Base-by-base conservation (phyloP, 2,888 invertebrate genomes). In the Microctonus brassicae region DNA sequence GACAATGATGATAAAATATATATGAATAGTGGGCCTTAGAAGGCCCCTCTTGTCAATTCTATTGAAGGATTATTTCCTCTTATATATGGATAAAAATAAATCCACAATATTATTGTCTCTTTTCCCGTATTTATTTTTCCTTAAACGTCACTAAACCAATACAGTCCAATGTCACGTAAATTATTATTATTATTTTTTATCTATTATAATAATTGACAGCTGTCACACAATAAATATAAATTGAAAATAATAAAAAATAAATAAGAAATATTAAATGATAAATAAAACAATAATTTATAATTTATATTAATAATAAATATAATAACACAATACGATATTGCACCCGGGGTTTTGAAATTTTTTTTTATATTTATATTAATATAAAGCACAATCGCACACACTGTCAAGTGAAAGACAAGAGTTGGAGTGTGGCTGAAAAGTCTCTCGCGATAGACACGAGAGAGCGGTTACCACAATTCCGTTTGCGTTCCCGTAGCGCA, bases 211-310 rank as follows among this genome's bases (percentile, higher is more conserved):
- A 29, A 81, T 79, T 79, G 79, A 78, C 81, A 82, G 79, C 82
- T 83, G 83, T 83, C 83, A 83, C 82, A 80, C 77, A 26, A n/a
- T 42, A 47, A 47, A 58, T 67, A n/a, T n/a, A 42, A 42, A 47
- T 17, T 20, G 66, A 55, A 13, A 29, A 29, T 60, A 7, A 29
- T 22, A 11, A 29, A 39, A 66, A 67, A 52, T 33, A 34, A 22
- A 20, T 29, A 65, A 63, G 42, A 36, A 26, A 58, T 29, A 34
- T 24, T n/a, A 11, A 22, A 11, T 24, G 22, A 11, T 24, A 9
- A 7, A 13, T 24, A 39, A 20, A 34, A 39, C 62, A 36, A 24
- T 22, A 24, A 22, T 55, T n/a, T n/a, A n/a, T n/a, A n/a, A n/a
- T n/a, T n/a, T n/a, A n/a, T n/a, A n/a, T n/a, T n/a, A n/a, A n/a